Percentiles rank a stretch among this genome's conserved stretches.
phyloP scores from a whole-genome alignment of 1,140 invertebrate species.

The Pentalonia nigronervosa region DNA sequence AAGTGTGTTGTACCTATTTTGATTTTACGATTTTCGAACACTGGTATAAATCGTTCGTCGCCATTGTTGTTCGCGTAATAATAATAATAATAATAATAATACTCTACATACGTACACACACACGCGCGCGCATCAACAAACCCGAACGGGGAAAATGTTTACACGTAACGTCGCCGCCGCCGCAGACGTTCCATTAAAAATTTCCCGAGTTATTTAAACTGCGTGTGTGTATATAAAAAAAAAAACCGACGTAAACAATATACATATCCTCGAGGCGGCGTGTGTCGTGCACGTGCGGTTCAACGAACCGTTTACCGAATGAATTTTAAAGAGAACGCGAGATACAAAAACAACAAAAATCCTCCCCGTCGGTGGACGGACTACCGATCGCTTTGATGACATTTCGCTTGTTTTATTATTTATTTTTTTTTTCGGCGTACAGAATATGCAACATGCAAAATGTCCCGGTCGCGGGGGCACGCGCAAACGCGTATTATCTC shows the following conservation, averaged over 20 bases:
- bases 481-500: no score
- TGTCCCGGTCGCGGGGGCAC: background rate
- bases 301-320: conserved; percentile 52
- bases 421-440: background rate
- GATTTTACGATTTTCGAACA: conserved; percentile 40
- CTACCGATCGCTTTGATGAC: conserved; percentile 16
- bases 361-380: background rate
- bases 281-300: conserved; percentile 51
- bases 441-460: background rate
- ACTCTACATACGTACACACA: background rate
- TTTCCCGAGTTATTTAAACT: conserved; percentile 44
- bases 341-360: conserved; percentile 28
- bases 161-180: conserved; percentile 17
- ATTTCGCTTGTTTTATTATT: background rate
- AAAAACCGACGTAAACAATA: conserved; percentile 42
- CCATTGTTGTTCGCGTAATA: conserved; percentile 31
- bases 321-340: conserved; percentile 32
- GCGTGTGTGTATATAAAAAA: background rate
- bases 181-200: conserved; percentile 43
- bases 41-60: conserved; percentile 41
- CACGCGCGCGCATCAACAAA: background rate
- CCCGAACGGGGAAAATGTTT: conserved; percentile 28
- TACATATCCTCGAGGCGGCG: conserved; percentile 26
- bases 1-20: background rate
- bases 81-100: conserved; percentile 1